These are phyloP conservation scores for Leptobrachium ailaonicum DNA, from an alignment of 2,113 vertebrate genomes.

Conservation along the genomic window DNA sequence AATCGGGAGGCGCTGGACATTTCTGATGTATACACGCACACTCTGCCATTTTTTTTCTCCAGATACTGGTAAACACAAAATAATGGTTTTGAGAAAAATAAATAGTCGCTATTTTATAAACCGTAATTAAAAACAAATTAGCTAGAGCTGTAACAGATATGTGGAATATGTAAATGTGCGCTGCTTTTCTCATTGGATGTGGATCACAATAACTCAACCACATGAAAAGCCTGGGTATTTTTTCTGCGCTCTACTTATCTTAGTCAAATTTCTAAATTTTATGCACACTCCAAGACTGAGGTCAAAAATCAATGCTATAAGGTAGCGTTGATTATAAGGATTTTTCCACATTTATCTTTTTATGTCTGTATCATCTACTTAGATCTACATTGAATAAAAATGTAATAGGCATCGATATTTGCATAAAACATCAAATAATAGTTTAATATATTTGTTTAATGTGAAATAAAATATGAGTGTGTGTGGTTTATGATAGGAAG, in stretches of 20 bases:
- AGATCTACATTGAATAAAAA: no score
- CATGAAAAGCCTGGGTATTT: neutral
- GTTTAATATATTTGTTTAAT: no score
- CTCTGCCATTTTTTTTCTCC: neutral
- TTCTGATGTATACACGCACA: slow-evolving; percentile 1
- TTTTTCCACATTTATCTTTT: no score
- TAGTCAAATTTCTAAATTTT: neutral
- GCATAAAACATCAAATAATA: no score
- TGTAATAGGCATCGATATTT: no score
- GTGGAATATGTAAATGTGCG: neutral
- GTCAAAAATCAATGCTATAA: no score
- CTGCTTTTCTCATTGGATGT: neutral
- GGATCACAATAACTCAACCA: neutral
- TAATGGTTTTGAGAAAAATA: slow-evolving; percentile 8
- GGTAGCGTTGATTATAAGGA: no score
- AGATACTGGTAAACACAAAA: neutral
- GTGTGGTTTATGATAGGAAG: no score
- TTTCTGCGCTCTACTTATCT: neutral
- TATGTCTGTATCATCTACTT: no score
- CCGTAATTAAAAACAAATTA: slow-evolving; percentile 14
- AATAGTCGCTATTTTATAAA: slow-evolving; percentile 2
- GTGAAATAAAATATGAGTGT: no score
- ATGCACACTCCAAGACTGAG: no score
- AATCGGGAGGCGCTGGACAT: neutral
- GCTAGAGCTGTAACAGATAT: slow-evolving; percentile 10